phyloP scores from a whole-genome alignment of 1,140 invertebrate species.

The Drosophila elegans region DNA sequence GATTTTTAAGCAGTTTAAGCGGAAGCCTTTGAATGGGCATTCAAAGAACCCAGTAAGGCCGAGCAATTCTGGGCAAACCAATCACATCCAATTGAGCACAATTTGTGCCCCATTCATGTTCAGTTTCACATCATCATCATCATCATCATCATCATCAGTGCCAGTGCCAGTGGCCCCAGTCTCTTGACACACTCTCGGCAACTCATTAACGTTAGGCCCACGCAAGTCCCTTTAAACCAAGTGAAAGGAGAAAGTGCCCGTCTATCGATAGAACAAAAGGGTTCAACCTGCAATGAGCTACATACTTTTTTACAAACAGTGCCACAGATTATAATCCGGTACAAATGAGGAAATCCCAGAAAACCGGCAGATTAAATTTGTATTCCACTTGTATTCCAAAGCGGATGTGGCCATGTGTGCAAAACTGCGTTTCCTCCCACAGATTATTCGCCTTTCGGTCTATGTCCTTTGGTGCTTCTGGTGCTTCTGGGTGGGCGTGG shows the following conservation, averaged over 20 bases:
- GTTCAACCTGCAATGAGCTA: slow-evolving; percentile 7
- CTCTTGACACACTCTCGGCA: slow-evolving; percentile 45
- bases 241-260: slow-evolving; percentile 43
- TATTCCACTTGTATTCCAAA: slow-evolving; percentile 67
- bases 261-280: slow-evolving; percentile 65
- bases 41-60: slow-evolving; percentile 10
- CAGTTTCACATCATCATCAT: slow-evolving; percentile 42
- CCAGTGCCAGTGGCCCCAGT: slow-evolving; percentile 5
- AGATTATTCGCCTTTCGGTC: slow-evolving; percentile 10
- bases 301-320: neutral
- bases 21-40: slow-evolving; percentile 28
- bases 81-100: slow-evolving; percentile 52
- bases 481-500: slow-evolving; percentile 18
- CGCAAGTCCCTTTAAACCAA: slow-evolving; percentile 25
- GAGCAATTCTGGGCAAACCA: slow-evolving; percentile 28
- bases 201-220: slow-evolving; percentile 65
- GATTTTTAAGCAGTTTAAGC: slow-evolving; percentile 21
- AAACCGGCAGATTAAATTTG: slow-evolving; percentile 80
- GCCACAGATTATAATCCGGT: slow-evolving; percentile 70
- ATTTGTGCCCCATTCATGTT: slow-evolving; percentile 51
- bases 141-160: slow-evolving; percentile 16
- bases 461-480: neutral
- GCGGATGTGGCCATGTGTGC: slow-evolving; percentile 73
- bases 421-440: slow-evolving; percentile 52
- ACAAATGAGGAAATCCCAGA: slow-evolving; percentile 79